These are phyloP conservation scores for Drosophila formosana DNA, from an alignment of 2,888 invertebrate species.

Conservation along the genomic window DNA sequence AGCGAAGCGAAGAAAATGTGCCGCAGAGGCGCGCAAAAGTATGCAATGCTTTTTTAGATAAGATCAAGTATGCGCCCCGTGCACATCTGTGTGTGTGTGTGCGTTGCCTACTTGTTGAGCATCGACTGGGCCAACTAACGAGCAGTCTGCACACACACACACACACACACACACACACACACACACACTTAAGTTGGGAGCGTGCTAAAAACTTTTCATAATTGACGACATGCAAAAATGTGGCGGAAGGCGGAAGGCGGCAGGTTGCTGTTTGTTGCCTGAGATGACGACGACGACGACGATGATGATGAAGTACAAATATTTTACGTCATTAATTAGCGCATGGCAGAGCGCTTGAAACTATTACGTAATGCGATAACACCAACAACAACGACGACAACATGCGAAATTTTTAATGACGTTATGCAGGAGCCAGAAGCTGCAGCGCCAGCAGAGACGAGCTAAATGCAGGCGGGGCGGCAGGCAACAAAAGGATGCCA, in stretches of 20 bases:
- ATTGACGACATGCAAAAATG: conserved; percentile 69
- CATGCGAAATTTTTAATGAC: conserved; percentile 56
- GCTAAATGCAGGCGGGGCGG: neutral
- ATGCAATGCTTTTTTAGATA: conserved; percentile 47
- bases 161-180: conserved; percentile 17
- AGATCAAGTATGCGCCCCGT: conserved; percentile 59
- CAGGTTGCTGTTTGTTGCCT: conserved; percentile 6
- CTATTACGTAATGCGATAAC: conserved; percentile 73
- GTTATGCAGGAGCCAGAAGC: conserved; percentile 16
- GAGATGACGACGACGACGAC: conserved; percentile 3
- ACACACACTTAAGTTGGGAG: conserved; percentile 30
- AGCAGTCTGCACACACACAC: conserved; percentile 34
- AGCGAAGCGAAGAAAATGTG: conserved; percentile 8
- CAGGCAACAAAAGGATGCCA: conserved; percentile 13
- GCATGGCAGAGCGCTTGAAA: conserved; percentile 57
- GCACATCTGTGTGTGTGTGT: neutral
- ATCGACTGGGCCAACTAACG: conserved; percentile 47
- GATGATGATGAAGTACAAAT: conserved; percentile 71
- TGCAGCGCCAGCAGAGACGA: neutral
- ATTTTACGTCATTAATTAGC: conserved; percentile 77
- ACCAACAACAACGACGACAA: conserved; percentile 31
- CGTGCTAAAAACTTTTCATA: conserved; percentile 72
- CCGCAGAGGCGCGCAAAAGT: conserved; percentile 24
- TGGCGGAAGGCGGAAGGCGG: neutral
- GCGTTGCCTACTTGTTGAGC: conserved; percentile 61